phyloP scores from a whole-genome alignment of 2,113 vertebrate genomes.

The Hemicordylus capensis region DNA sequence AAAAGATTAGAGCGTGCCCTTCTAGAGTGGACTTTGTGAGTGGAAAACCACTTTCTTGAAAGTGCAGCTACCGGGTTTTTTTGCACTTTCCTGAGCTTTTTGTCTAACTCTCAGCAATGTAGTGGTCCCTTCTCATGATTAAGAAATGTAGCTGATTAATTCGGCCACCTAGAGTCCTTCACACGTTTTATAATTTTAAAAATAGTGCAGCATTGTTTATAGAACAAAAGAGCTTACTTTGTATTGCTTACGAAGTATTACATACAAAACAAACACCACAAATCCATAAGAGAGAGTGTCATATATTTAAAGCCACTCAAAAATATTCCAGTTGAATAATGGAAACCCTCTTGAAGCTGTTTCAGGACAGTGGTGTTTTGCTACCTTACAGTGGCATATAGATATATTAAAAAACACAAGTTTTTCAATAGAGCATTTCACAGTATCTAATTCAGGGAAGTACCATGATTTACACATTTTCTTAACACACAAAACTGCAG shows the following conservation, averaged over 20 bases:
- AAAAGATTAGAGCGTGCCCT: not conserved
- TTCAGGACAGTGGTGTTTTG: not conserved
- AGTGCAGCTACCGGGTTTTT: not conserved
- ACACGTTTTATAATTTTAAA: not conserved
- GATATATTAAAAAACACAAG: not conserved
- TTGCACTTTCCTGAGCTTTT: too few relatives aligned
- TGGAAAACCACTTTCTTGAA: not conserved
- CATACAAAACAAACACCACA: not conserved
- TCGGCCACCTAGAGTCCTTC: not conserved
- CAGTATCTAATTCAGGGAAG: constrained; percentile 21
- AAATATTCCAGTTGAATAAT: not conserved
- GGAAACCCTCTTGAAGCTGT: not conserved
- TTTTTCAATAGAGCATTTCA: constrained; percentile 29
- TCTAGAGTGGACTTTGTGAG: too few relatives aligned
- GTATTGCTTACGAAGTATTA: not conserved
- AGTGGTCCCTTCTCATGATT: not conserved
- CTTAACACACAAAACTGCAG: not conserved
- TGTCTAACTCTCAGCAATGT: not conserved
- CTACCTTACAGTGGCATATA: not conserved
- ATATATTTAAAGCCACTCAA: not conserved
- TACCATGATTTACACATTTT: constrained; percentile 40
- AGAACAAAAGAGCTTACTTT: not conserved
- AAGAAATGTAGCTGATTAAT: not conserved
- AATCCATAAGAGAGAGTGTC: not conserved
- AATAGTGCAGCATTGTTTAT: not conserved